These are phyloP conservation scores for Pomatorhinus ruficollis DNA, from an alignment of 2,113 vertebrate genomes.

Conservation along the genomic window DNA sequence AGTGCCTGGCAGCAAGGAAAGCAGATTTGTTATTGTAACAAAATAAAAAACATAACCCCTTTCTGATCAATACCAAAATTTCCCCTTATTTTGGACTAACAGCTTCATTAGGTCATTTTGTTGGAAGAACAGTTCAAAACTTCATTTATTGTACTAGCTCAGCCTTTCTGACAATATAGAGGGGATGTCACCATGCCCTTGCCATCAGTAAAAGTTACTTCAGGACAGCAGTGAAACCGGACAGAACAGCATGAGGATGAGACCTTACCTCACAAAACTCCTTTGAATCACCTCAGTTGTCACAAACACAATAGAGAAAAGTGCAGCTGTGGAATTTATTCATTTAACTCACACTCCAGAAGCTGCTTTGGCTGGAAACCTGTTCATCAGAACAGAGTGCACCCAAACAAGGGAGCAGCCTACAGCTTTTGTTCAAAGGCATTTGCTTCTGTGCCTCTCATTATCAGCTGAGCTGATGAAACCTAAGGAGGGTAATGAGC, in stretches of 20 bases:
- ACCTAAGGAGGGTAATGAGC: neutral
- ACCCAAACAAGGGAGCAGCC: neutral
- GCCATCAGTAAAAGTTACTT: neutral
- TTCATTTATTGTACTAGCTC: neutral
- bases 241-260: neutral
- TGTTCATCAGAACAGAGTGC: neutral
- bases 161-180: neutral
- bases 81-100: neutral
- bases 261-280: neutral
- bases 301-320: fast-evolving
- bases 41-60: neutral
- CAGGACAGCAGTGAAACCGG: neutral
- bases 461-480: neutral
- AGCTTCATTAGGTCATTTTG: neutral
- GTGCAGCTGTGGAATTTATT: fast-evolving
- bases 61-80: neutral
- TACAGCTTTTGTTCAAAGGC: neutral
- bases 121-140: neutral
- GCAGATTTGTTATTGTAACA: conserved; percentile 42
- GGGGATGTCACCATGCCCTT: fast-evolving
- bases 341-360: neutral
- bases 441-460: neutral
- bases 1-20: conserved; percentile 33
- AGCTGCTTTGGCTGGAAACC: neutral
- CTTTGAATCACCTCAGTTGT: neutral